Evolutionary conservation across 2,888 invertebrate species (phyloP).

Genomic region (Pogonocherus hispidulus): DNA sequence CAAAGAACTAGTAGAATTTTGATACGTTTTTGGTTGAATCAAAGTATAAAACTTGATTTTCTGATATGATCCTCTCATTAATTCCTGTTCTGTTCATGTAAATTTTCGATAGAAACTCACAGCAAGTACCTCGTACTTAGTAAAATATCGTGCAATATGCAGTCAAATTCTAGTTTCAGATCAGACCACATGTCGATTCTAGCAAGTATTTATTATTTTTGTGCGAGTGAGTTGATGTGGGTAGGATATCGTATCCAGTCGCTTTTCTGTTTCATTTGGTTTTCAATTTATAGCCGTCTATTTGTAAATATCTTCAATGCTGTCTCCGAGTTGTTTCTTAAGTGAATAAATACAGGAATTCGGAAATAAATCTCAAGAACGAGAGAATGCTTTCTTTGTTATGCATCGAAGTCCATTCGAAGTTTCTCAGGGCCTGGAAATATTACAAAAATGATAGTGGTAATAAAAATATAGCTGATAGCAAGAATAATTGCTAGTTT

Average conservation of each 20-base stretch:
- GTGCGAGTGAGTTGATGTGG: slow-evolving; percentile 11
- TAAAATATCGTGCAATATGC: no score
- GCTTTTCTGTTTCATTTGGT: background rate
- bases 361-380: background rate
- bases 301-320: slow-evolving; percentile 9
- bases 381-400: background rate
- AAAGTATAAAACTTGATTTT: no score
- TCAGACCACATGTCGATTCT: slow-evolving; percentile 16
- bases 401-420: background rate
- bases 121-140: no score
- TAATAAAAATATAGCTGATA: slow-evolving; percentile 9
- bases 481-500: no score
- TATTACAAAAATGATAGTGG: background rate
- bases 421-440: slow-evolving; percentile 1
- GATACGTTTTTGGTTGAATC: no score
- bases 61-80: no score
- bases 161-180: no score
- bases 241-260: no score
- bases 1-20: no score
- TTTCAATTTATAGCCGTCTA: slow-evolving; percentile 4
- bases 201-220: slow-evolving; percentile 16
- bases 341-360: slow-evolving; percentile 3
- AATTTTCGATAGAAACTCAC: no score
- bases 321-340: background rate
- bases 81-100: no score